Evolutionary conservation across 1,140 invertebrate genomes (phyloP).

Genomic region (Tetramorium alpestre): DNA sequence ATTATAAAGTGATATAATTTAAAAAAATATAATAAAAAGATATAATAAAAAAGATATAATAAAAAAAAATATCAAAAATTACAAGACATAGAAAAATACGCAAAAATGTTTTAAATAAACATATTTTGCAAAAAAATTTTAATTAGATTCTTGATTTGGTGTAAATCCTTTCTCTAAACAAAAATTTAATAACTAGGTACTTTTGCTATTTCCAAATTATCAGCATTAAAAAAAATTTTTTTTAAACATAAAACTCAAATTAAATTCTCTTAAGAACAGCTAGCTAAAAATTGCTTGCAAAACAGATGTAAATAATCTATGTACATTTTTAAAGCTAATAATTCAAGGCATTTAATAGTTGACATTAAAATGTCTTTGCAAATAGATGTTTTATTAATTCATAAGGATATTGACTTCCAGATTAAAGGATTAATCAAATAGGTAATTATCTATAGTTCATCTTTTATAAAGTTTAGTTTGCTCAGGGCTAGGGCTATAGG

Average conservation of each 20-base stretch:
- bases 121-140: neutral
- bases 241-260: neutral
- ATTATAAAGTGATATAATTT: neutral
- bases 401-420: neutral
- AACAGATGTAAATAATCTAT: neutral
- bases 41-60: too few relatives aligned
- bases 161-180: neutral
- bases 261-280: neutral
- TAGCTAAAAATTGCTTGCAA: neutral
- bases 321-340: neutral
- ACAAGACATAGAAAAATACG: neutral
- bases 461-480: neutral
- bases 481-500: neutral
- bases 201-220: neutral
- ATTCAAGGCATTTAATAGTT: neutral
- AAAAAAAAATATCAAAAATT: neutral
- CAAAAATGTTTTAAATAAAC: neutral
- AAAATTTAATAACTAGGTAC: neutral
- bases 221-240: neutral
- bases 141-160: neutral
- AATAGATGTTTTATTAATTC: neutral
- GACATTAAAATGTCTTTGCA: neutral
- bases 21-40: neutral
- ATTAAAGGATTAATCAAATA: neutral
- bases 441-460: neutral